These are phyloP conservation scores for Cotesia chilonis DNA, from an alignment of 1,140 invertebrate species.

Conservation along the genomic window DNA sequence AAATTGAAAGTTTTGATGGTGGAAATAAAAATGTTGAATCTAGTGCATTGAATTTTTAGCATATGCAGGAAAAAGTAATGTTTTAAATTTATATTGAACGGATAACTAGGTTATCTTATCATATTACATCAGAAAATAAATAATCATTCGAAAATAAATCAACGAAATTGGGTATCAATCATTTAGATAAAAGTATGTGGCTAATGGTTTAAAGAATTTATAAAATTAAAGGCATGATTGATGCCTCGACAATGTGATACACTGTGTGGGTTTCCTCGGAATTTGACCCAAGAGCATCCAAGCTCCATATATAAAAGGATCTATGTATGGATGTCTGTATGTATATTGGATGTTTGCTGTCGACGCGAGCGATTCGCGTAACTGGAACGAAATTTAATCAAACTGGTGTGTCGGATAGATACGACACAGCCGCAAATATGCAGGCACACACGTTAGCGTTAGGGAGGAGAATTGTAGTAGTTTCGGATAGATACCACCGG, in stretches of 20 bases:
- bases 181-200: too few relatives aligned
- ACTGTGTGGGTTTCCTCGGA: too few relatives aligned
- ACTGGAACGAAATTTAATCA: slow-evolving; percentile 58
- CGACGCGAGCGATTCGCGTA: slow-evolving; percentile 47
- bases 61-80: background rate
- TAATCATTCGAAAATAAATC: background rate
- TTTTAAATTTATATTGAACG: background rate
- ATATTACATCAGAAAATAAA: slow-evolving; percentile 5
- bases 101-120: background rate
- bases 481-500: slow-evolving; percentile 5
- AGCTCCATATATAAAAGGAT: background rate
- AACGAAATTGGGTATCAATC: too few relatives aligned
- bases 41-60: slow-evolving; percentile 21
- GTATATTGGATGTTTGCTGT: slow-evolving; percentile 20
- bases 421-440: slow-evolving; percentile 51
- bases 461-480: slow-evolving; percentile 36
- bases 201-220: slow-evolving; percentile 5
- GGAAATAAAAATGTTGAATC: slow-evolving; percentile 29
- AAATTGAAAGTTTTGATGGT: too few relatives aligned
- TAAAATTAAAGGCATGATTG: too few relatives aligned
- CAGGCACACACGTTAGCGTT: slow-evolving; percentile 41
- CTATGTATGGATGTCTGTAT: slow-evolving; percentile 17
- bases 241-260: too few relatives aligned
- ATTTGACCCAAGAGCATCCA: too few relatives aligned
- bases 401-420: slow-evolving; percentile 49